Percentiles rank a stretch among this genome's conserved stretches.
These are phyloP conservation scores for Athalia rosae DNA, from an alignment of 2,888 invertebrate genomes.

Conservation along the genomic window DNA sequence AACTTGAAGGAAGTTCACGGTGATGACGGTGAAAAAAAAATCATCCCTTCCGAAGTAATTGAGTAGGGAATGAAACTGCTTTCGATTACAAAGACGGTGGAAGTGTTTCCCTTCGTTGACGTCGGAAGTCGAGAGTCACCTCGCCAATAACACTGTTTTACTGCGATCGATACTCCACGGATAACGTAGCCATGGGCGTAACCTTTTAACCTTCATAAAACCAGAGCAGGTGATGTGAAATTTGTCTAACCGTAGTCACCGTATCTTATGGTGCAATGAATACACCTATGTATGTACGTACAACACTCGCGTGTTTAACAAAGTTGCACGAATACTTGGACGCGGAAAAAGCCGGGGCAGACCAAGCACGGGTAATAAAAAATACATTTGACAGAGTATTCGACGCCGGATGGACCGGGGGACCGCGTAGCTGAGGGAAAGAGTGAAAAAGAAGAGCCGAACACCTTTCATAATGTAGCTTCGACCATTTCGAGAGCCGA, in stretches of 20 bases:
- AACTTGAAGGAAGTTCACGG: neutral
- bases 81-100: slow-evolving; percentile 27
- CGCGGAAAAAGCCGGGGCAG: neutral
- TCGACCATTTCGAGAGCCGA: slow-evolving; percentile 12
- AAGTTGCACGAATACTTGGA: no score
- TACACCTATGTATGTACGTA: neutral
- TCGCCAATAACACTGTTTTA: slow-evolving; percentile 34
- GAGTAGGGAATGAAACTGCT: slow-evolving; percentile 9
- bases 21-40: neutral
- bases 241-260: slow-evolving; percentile 7
- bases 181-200: slow-evolving; percentile 29
- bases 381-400: neutral
- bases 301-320: neutral
- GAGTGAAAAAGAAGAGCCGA: slow-evolving; percentile 21
- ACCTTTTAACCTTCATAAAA: slow-evolving; percentile 23
- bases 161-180: slow-evolving; percentile 34
- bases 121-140: slow-evolving; percentile 4
- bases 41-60: neutral
- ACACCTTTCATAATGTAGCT: slow-evolving; percentile 38
- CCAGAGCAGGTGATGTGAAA: slow-evolving; percentile 6
- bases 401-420: neutral
- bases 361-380: slow-evolving; percentile 1
- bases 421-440: slow-evolving; percentile 8
- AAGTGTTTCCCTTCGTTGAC: slow-evolving; percentile 19
- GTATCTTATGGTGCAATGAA: neutral